Conservation (phyloP, 1,140 invertebrate species). For the Drosophila suzukii region DNA sequence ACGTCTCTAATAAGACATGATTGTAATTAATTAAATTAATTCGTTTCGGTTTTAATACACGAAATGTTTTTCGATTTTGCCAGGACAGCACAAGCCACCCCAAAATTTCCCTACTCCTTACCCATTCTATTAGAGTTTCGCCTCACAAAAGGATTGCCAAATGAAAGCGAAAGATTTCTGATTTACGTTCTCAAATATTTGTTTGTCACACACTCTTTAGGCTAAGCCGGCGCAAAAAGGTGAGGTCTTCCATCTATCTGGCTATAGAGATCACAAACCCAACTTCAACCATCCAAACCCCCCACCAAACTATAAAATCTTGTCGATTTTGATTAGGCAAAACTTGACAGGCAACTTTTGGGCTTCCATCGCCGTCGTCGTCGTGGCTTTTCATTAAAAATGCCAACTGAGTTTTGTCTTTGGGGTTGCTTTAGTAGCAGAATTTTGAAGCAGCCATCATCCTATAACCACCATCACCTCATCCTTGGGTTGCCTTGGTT, state of each 20-base stretch:
- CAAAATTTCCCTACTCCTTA: neutral
- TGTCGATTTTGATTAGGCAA: conserved; percentile 81
- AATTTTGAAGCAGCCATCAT: conserved; percentile 2
- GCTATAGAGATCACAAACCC: neutral
- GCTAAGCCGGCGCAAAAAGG: conserved; percentile 10
- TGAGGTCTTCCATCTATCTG: neutral
- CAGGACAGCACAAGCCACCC: conserved; percentile 22
- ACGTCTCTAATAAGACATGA: conserved; percentile 85
- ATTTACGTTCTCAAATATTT: conserved; percentile 83
- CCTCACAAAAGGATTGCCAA: conserved; percentile 79
- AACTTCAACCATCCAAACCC: neutral
- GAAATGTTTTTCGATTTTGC: conserved; percentile 83
- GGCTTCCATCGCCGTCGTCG: conserved; percentile 29
- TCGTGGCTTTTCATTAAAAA: conserved; percentile 80
- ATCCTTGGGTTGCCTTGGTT: conserved; percentile 64
- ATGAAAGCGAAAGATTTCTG: conserved; percentile 81
- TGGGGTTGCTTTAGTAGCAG: conserved; percentile 54
- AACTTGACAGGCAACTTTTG: conserved; percentile 77
- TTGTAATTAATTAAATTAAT: conserved; percentile 85
- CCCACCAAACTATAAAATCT: conserved; percentile 73
- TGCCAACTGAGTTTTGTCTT: conserved; percentile 64
- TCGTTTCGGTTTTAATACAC: conserved; percentile 85
- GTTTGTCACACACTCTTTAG: conserved; percentile 71
- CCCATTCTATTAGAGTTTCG: neutral
- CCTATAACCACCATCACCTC: neutral